These are phyloP conservation scores for Ommatoiulus sabulosus DNA, from an alignment of 2,888 invertebrate species.

Conservation along the genomic window DNA sequence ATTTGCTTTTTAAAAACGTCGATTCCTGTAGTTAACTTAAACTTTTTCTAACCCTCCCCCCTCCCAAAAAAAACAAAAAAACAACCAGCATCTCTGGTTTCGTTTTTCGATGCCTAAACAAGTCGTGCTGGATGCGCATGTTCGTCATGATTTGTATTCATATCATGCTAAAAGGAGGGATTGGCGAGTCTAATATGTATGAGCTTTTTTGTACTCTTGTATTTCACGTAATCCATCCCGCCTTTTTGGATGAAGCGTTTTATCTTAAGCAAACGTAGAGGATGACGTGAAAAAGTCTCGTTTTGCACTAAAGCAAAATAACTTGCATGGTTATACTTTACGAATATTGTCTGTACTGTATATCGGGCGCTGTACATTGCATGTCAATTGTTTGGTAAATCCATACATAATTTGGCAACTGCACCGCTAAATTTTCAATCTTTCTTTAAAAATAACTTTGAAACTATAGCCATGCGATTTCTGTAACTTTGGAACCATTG, in stretches of 20 bases:
- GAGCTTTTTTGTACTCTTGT: not conserved
- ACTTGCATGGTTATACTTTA: too few relatives aligned
- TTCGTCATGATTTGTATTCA: not conserved
- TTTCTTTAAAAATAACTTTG: too few relatives aligned
- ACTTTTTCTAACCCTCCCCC: not conserved
- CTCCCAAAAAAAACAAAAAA: not conserved
- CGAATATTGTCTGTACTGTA: too few relatives aligned
- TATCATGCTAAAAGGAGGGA: not conserved
- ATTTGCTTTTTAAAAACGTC: conserved; percentile 23
- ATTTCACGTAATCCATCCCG: not conserved
- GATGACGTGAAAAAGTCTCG: too few relatives aligned
- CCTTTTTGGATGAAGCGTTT: not conserved
- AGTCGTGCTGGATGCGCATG: not conserved
- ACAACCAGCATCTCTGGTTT: not conserved
- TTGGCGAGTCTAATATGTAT: not conserved
- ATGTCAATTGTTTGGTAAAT: too few relatives aligned
- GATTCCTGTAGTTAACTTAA: not conserved
- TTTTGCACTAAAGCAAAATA: too few relatives aligned
- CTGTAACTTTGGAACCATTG: too few relatives aligned
- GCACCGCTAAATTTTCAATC: too few relatives aligned
- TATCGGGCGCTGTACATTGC: too few relatives aligned
- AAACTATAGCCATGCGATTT: too few relatives aligned
- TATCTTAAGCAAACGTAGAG: too few relatives aligned
- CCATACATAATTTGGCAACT: too few relatives aligned
- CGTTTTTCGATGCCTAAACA: not conserved